Conservation (phyloP, 1,140 invertebrate genomes). For the Ceratosolen solmsi region DNA sequence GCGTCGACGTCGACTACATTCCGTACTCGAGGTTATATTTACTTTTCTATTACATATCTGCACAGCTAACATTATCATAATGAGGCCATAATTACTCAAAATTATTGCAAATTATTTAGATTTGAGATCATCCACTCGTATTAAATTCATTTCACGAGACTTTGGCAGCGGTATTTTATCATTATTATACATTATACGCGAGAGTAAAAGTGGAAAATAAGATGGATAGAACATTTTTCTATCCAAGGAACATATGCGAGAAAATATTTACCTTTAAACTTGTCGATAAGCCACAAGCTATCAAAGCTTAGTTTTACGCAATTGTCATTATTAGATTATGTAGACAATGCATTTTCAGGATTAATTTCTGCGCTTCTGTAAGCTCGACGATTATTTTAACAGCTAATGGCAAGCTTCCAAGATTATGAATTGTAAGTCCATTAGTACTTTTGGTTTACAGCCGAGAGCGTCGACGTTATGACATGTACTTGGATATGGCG, state of each 20-base stretch:
- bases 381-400: too few relatives aligned
- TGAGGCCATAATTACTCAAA: background rate
- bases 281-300: too few relatives aligned
- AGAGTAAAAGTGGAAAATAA: background rate
- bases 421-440: background rate
- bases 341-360: too few relatives aligned
- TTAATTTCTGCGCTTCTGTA: too few relatives aligned
- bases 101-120: background rate
- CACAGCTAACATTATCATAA: background rate
- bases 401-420: too few relatives aligned
- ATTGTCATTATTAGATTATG: too few relatives aligned
- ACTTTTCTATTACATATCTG: background rate
- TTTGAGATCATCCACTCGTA: too few relatives aligned
- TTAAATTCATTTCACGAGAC: background rate
- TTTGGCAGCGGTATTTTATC: background rate
- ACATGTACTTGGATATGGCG: background rate
- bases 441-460: conserved; percentile 15
- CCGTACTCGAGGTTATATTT: conserved; percentile 51
- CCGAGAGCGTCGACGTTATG: conserved; percentile 6
- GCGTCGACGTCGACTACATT: background rate
- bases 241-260: background rate
- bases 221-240: background rate
- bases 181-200: background rate
- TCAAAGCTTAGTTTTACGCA: too few relatives aligned
- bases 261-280: too few relatives aligned